Evolutionary conservation across 1,140 invertebrate species (phyloP).

Genomic region (Ostrea denselamellosa): DNA sequence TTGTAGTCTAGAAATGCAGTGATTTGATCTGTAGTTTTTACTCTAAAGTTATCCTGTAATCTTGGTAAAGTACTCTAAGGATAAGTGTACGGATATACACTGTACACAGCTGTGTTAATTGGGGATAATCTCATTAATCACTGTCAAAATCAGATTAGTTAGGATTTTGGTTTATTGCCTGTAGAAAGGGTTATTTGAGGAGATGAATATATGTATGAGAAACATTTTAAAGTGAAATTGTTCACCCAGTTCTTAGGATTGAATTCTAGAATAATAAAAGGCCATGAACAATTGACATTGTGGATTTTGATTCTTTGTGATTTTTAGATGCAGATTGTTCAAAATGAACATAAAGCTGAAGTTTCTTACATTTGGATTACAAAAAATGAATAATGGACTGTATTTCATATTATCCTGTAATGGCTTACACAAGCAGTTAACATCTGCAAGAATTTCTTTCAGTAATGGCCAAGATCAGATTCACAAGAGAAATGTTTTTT

Average conservation of each 20-base stretch:
- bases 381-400: not conserved
- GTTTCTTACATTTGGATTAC: constrained; percentile 13
- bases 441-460: not conserved
- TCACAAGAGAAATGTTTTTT: not conserved
- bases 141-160: constrained; percentile 29
- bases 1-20: not conserved
- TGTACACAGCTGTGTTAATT: constrained; percentile 20
- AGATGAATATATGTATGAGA: not conserved
- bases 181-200: constrained; percentile 35
- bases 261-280: constrained; percentile 16
- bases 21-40: not conserved
- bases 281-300: constrained; percentile 34
- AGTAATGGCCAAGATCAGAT: constrained; percentile 21
- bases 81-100: constrained; percentile 28
- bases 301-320: not conserved
- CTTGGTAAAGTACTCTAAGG: not conserved
- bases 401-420: constrained; percentile 11
- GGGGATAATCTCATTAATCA: constrained; percentile 35
- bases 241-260: not conserved
- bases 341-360: constrained; percentile 17
- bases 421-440: not conserved
- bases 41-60: not conserved
- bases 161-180: constrained; percentile 8
- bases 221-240: constrained; percentile 5
- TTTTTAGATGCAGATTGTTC: constrained; percentile 13